Evolutionary conservation across 2,113 vertebrate species (phyloP).

Genomic region (Halcyon malimbica): DNA sequence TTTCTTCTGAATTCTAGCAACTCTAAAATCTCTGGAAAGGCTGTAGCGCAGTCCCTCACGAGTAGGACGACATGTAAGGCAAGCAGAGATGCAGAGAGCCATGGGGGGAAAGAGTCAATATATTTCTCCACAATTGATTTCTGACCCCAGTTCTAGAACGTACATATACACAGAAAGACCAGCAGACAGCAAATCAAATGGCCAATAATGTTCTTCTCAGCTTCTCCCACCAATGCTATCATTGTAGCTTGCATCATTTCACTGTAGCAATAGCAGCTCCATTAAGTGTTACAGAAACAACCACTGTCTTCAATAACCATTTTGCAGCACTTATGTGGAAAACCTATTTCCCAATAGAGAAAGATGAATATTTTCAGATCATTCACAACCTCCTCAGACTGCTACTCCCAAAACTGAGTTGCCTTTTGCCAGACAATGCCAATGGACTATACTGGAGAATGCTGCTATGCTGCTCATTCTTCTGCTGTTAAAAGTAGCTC

Average conservation of each 20-base stretch:
- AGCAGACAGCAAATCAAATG: neutral
- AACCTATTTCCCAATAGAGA: neutral
- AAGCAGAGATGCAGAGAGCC: neutral
- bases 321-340: neutral
- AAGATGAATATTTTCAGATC: neutral
- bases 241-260: neutral
- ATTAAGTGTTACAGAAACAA: neutral
- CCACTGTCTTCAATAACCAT: neutral
- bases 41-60: neutral
- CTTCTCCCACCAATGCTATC: neutral
- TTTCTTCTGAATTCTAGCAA: neutral
- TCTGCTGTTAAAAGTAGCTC: neutral
- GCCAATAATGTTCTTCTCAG: neutral
- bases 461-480: neutral
- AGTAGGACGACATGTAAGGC: neutral
- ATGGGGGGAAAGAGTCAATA: neutral
- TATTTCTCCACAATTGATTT: neutral
- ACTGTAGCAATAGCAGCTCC: neutral
- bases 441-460: neutral
- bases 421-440: neutral
- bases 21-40: neutral
- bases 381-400: neutral
- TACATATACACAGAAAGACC: neutral
- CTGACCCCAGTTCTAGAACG: neutral
- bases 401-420: neutral